phyloP scores from a whole-genome alignment of 2,113 vertebrate genomes.

The Potamarius usumacintae region DNA sequence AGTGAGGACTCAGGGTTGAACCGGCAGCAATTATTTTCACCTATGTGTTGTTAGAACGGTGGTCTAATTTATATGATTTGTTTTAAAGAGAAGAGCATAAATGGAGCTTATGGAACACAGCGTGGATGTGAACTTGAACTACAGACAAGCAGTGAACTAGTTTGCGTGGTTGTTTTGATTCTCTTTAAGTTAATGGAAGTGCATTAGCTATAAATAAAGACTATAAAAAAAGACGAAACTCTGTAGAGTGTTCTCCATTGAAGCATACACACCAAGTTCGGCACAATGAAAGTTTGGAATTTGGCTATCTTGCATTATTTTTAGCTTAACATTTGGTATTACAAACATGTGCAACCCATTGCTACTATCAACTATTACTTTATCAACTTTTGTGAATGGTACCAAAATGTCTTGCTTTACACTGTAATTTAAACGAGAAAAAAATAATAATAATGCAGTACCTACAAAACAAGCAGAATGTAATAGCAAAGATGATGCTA shows the following conservation, averaged over 20 bases:
- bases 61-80: not conserved
- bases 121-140: not conserved
- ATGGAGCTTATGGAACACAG: not conserved
- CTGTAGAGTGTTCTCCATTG: not conserved
- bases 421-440: not conserved
- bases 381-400: not conserved
- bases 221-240: not conserved
- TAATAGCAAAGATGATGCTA: not conserved
- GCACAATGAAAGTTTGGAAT: not conserved
- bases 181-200: not conserved
- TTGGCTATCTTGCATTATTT: not conserved
- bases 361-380: not conserved
- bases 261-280: not conserved
- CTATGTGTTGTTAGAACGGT: no score
- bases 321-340: no score
- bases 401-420: not conserved
- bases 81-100: not conserved
- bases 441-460: not conserved
- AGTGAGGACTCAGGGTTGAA: not conserved
- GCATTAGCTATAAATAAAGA: not conserved
- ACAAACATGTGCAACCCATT: not conserved
- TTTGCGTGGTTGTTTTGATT: not conserved
- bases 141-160: not conserved
- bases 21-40: not conserved
- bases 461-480: not conserved